A percentile compares a stretch with the other conserved stretches of the same genome.
Conservation (phyloP, 2,113 vertebrate species). For the Illadopsis cleaveri region DNA sequence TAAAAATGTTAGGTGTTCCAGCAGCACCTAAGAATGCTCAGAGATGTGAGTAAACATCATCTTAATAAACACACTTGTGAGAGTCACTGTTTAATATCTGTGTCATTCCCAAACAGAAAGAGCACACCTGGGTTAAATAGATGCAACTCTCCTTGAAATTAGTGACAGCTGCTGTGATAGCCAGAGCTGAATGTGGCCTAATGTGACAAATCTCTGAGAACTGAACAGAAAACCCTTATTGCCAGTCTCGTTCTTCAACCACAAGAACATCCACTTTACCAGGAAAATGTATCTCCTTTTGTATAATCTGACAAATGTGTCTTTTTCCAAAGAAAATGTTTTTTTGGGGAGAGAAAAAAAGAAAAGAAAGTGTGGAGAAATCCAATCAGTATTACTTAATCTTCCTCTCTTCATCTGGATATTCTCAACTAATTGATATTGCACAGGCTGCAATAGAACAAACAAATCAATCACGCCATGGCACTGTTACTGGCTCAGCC, state of each 20-base stretch:
- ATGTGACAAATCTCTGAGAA: neutral
- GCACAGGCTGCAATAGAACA: constrained; percentile 52
- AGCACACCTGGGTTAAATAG: neutral
- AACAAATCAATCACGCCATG: constrained; percentile 52
- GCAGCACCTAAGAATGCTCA: neutral
- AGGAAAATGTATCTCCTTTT: neutral
- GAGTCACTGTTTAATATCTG: neutral
- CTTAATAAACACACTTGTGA: neutral
- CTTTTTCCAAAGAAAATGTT: constrained; percentile 41
- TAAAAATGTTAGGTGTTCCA: neutral
- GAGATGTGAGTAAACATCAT: neutral
- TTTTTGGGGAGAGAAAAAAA: neutral
- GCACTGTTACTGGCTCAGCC: constrained; percentile 45
- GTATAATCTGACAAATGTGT: neutral
- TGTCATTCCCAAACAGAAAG: neutral
- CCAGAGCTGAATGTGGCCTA: neutral
- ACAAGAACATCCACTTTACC: neutral
- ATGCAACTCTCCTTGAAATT: neutral
- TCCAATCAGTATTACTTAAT: constrained; percentile 56
- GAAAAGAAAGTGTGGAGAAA: neutral
- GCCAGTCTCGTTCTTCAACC: neutral
- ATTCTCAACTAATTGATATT: constrained; percentile 63
- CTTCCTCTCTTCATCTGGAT: constrained; percentile 40
- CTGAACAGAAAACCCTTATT: neutral
- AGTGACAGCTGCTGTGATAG: neutral